A percentile compares a stretch with the other conserved stretches of the same genome.
Conservation (phyloP, 2,113 vertebrate genomes). For the Hiodon tergisus region DNA sequence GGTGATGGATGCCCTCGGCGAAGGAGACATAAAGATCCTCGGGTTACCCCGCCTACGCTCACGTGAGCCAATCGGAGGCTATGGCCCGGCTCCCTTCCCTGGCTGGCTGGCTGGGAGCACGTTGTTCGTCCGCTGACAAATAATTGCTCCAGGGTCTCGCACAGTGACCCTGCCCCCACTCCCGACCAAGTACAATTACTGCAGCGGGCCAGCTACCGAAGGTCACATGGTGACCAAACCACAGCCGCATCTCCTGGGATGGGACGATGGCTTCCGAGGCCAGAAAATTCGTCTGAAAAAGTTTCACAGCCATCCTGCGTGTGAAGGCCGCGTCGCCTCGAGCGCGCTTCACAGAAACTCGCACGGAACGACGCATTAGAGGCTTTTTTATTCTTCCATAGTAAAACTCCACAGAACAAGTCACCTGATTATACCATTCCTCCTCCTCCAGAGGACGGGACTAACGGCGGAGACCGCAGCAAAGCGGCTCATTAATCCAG, state of each 20-base stretch:
- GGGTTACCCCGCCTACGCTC: slow-evolving; percentile 13
- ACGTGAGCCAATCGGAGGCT: background rate
- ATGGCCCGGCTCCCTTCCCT: too few relatives aligned
- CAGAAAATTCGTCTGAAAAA: too few relatives aligned
- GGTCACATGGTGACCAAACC: slow-evolving; percentile 30
- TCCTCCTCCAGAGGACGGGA: background rate
- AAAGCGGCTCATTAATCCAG: slow-evolving; percentile 39
- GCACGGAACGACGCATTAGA: background rate
- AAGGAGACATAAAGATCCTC: background rate
- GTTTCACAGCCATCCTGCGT: too few relatives aligned
- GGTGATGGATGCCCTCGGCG: background rate
- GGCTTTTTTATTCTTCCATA: background rate
- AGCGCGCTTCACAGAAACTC: background rate
- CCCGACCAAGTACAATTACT: slow-evolving; percentile 27
- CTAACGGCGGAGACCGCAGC: slow-evolving; percentile 35
- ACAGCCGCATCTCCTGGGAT: background rate
- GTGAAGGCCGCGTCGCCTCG: too few relatives aligned
- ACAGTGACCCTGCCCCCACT: too few relatives aligned
- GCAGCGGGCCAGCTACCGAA: slow-evolving; percentile 8
- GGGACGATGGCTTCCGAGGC: too few relatives aligned
- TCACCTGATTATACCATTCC: background rate
- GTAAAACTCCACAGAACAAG: background rate
- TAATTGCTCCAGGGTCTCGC: too few relatives aligned
- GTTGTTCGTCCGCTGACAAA: slow-evolving; percentile 21
- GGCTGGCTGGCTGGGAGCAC: slow-evolving; percentile 1